Base-by-base conservation (phyloP, 1,140 invertebrate genomes). In the Andricus grossulariae region DNA sequence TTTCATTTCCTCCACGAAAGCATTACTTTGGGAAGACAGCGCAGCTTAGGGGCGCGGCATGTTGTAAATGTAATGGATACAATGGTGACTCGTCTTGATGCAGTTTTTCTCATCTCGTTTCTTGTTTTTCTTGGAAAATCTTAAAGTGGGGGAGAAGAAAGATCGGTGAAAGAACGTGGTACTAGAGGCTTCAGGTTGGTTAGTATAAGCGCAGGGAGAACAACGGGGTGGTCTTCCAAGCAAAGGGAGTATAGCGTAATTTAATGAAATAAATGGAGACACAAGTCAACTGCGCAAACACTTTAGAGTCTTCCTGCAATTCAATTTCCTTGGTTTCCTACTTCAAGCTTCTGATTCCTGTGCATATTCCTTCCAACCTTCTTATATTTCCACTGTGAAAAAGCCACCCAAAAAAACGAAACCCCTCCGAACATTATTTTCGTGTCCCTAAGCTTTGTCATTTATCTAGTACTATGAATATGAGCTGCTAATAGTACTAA, bases 181-280 rank as follows among this genome's bases (percentile, higher is more conserved):
- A 66, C 57, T 39, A 16, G 57, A 66, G 57, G 39, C 60, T 66
- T 25, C 15, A 66, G 60, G 39, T 66, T 45, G 60, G 60, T 39
- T 66, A 81, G 76, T 71, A 73, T 70, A 15, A 71, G 54, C 32
- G 39, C n/a, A 8, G 13, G 13, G 18, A 32, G 10, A 70, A 50
- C 73, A 73, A 66, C 12, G 16, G 72, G 71, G 71, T 73, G n/a
- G 54, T 71, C 18, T 52, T 73, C 32, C 71, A 71, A 77, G 71
- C 49, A 50, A 50, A 50, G 60, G 71, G 71, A 49, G 66, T 71
- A 72, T 78, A 75, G 54, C 57, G 81, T 84, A 88, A 89, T 89
- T 88, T 84, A 85, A 87, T 85, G 85, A 85, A 86, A 88, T 83
- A 89, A 88, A 88, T 85, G 84, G 83, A 86, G 84, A 84, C 85